Percentiles rank a stretch among this genome's conserved stretches.
These are phyloP conservation scores for Laothoe populi DNA, from an alignment of 2,888 invertebrate genomes.

Conservation along the genomic window DNA sequence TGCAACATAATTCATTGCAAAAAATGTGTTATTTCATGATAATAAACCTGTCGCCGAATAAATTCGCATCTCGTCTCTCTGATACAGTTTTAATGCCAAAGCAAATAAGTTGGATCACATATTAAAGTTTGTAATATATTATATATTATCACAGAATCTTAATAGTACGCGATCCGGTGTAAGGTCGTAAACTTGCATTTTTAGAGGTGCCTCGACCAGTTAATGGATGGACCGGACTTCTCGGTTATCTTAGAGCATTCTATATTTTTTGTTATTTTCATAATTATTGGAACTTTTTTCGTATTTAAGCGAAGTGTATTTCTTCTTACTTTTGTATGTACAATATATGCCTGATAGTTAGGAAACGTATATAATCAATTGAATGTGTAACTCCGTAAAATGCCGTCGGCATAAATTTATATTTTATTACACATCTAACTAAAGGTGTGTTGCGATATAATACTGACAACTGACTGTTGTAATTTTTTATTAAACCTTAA, in stretches of 20 bases:
- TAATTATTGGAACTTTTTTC: conserved; percentile 7
- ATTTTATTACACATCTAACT: too few relatives aligned
- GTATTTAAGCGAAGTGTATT: neutral
- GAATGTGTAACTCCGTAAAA: too few relatives aligned
- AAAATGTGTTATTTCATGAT: neutral
- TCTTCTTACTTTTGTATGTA: neutral
- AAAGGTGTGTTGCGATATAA: too few relatives aligned
- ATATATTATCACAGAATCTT: conserved; percentile 19
- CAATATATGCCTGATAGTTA: too few relatives aligned
- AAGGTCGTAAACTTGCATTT: conserved; percentile 14
- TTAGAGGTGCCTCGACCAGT: conserved; percentile 14
- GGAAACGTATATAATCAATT: too few relatives aligned
- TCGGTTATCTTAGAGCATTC: conserved; percentile 13
- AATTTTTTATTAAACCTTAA: too few relatives aligned
- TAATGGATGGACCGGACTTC: conserved; percentile 18
- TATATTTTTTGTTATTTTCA: conserved; percentile 11
- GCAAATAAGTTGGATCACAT: conserved; percentile 15
- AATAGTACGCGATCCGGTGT: conserved; percentile 1
- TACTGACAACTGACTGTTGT: too few relatives aligned
- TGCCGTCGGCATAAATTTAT: neutral
- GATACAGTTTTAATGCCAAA: conserved; percentile 13
- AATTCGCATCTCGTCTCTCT: conserved; percentile 12
- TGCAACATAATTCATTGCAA: neutral
- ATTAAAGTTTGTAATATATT: conserved; percentile 12
- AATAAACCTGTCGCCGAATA: conserved; percentile 12